A percentile compares a stretch with the other conserved stretches of the same genome.
phyloP scores from a whole-genome alignment of 2,113 vertebrate genomes.

The Lonchura striata region DNA sequence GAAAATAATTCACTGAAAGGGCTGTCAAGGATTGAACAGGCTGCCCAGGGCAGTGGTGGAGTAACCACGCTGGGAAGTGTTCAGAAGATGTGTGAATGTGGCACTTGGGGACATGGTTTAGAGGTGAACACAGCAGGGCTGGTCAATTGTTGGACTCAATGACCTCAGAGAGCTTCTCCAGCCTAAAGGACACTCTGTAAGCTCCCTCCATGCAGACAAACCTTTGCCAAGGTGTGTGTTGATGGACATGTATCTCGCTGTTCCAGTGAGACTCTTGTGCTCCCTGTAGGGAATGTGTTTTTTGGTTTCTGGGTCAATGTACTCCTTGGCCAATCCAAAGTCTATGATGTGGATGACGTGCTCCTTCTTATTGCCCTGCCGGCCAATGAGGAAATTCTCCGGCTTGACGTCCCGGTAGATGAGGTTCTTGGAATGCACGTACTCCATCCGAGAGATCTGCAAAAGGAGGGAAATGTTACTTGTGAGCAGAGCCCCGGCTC shows the following conservation, averaged over 20 bases:
- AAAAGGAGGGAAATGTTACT: background rate
- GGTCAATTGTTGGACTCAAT: fast-evolving
- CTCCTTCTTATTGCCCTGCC: conserved; percentile 97
- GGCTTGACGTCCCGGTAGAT: conserved; percentile 99
- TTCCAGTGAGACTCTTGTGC: conserved; percentile 98
- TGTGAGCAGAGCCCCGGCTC: background rate
- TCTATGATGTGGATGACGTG: conserved; percentile 99
- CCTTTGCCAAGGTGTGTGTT: conserved; percentile 99
- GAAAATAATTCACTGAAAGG: background rate
- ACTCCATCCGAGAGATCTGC: conserved; percentile 97
- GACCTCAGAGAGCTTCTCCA: background rate
- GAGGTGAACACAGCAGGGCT: background rate
- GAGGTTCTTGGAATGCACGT: conserved; percentile 98
- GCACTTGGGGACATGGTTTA: background rate
- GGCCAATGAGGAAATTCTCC: conserved; percentile 97
- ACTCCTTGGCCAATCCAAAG: conserved; percentile 98
- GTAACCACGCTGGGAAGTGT: background rate
- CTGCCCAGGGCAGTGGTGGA: background rate
- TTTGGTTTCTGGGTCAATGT: conserved; percentile 99
- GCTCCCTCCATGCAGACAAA: conserved; percentile 56
- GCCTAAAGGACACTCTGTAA: background rate
- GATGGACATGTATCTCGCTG: conserved; percentile 98
- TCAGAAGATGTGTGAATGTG: background rate
- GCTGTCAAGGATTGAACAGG: background rate
- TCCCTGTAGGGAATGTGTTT: conserved; percentile 99